Evolutionary conservation across 2,888 invertebrate species (phyloP), one percentile per base, ranked within the genome.

Genomic region (Aplocera efformata): DNA sequence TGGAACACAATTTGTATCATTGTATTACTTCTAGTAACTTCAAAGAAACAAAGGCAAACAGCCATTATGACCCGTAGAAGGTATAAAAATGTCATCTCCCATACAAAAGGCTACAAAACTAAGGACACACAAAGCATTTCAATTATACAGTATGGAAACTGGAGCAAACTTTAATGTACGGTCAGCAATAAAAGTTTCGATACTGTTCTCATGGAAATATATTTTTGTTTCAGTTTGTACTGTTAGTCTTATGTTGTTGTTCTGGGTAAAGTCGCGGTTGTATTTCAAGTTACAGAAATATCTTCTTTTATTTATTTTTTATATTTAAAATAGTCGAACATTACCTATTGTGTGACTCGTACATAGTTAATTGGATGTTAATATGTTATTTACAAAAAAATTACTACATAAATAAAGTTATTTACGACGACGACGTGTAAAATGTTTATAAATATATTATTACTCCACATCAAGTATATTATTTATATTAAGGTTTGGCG

Each of bases 121-220:
- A 33, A 35, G 29, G 10, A 25, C 10, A 30, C 13, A 41, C 44
- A 51, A 44, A 37, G 40, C 37, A 36, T 44, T 32, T 39, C 51
- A 46, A 52, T 51, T 48, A 51, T 44, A 46, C 43, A 40, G 32
- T 44, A 42, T 39, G 39, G 38, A 42, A 50, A 53, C 50, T 53
- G 41, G 48, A 48, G 36, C 53, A 23, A 46, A 46, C 42, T 48
- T 48, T 34, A 41, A 53, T 45, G 50, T 48, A 49, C 44, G 26
- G 45, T 46, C 37, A 21, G 43, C 48, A 46, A 43, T 39, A 46
- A 50, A 46, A 48, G 43, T 52, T 50, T 32, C 43, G 22, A 46
- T 53, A 42, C 34, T 30, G 35, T 48, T 48, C 37, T 37, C 35
- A 38, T 48, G 39, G 31, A 44, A 46, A 50, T 44, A 43, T 40